phyloP scores from a whole-genome alignment of 2,113 vertebrate species.

The Megaceryle maxima region DNA sequence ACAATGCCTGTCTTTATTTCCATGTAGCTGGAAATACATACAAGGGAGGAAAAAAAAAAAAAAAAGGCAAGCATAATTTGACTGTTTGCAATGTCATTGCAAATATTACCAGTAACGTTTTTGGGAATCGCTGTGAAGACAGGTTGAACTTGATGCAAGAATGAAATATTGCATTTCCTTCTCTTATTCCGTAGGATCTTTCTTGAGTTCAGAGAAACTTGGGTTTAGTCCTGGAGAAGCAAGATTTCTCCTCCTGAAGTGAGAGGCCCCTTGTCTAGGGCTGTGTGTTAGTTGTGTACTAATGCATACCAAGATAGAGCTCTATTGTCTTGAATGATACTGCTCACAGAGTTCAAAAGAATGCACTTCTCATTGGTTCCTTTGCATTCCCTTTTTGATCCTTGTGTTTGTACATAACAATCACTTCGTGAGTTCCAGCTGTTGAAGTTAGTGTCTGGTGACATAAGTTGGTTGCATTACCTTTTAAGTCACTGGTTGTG shows the following conservation, averaged over 20 bases:
- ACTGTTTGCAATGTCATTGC: neutral
- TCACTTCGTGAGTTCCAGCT: neutral
- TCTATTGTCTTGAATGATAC: neutral
- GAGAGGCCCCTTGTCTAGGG: neutral
- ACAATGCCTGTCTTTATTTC: neutral
- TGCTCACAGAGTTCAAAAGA: fast-evolving
- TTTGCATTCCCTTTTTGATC: neutral
- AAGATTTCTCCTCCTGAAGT: neutral
- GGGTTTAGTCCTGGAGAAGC: neutral
- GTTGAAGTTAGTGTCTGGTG: neutral
- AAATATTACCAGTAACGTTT: neutral
- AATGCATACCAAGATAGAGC: neutral
- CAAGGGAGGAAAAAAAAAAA: too few species aligned
- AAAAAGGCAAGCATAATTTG: neutral
- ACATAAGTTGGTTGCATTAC: neutral
- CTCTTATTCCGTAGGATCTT: neutral
- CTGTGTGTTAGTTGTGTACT: neutral
- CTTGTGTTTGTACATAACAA: neutral
- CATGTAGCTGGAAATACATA: neutral
- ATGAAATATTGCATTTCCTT: neutral
- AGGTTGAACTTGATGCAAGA: neutral
- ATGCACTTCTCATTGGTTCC: neutral
- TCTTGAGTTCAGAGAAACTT: neutral
- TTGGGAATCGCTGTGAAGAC: neutral
- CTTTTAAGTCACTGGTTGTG: neutral